Conservation (phyloP, 1,140 invertebrate genomes). For the Drosophila sp. region DNA sequence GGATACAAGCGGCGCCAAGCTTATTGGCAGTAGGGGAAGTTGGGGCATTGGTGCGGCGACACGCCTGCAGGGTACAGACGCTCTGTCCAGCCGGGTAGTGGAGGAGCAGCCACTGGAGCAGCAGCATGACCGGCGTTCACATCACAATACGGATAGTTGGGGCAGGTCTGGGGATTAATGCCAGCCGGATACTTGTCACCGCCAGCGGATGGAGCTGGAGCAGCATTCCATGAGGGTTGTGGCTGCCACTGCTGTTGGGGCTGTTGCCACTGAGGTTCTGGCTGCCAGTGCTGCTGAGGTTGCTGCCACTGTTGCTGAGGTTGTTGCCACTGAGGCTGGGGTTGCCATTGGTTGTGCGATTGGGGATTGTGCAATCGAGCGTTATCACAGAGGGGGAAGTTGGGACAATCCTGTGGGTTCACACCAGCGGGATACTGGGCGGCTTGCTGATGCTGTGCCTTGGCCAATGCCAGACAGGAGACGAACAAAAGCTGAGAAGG, state of each 20-base stretch:
- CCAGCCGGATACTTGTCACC: slow-evolving; percentile 83
- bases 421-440: slow-evolving; percentile 82
- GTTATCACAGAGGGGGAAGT: slow-evolving; percentile 83
- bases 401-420: slow-evolving; percentile 82
- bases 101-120: slow-evolving; percentile 64
- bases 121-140: slow-evolving; percentile 68
- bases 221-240: slow-evolving; percentile 69
- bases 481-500: slow-evolving; percentile 56
- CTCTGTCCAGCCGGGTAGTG: slow-evolving; percentile 81
- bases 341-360: slow-evolving; percentile 58
- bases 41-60: slow-evolving; percentile 82
- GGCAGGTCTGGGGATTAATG: slow-evolving; percentile 82
- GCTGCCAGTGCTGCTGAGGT: slow-evolving; percentile 51
- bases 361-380: slow-evolving; percentile 77
- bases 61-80: slow-evolving; percentile 83
- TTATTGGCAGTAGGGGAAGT: slow-evolving; percentile 83
- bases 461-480: slow-evolving; percentile 68
- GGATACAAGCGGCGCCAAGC: neutral
- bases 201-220: slow-evolving; percentile 59
- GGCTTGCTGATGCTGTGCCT: slow-evolving; percentile 75
- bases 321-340: slow-evolving; percentile 66
- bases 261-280: slow-evolving; percentile 55
- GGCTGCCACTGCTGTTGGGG: slow-evolving; percentile 62
- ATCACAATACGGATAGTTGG: slow-evolving; percentile 83
- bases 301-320: slow-evolving; percentile 68